phyloP scores from a whole-genome alignment of 2,113 vertebrate genomes.

The Axis porcinus region DNA sequence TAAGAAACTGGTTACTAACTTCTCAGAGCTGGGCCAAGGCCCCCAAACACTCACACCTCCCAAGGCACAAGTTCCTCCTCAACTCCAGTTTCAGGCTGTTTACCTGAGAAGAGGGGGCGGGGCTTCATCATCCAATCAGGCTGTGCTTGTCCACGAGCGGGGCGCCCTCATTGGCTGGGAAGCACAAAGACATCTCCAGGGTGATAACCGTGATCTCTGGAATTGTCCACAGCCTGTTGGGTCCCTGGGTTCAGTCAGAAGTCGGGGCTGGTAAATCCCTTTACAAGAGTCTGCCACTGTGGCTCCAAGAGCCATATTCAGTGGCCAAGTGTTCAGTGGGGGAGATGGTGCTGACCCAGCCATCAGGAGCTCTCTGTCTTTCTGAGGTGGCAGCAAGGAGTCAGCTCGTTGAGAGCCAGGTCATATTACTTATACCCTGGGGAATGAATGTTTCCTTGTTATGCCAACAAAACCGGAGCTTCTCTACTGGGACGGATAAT shows the following conservation, averaged over 20 bases:
- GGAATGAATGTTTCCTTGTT: slow-evolving; percentile 18
- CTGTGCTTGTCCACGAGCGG: not conserved
- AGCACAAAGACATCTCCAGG: not conserved
- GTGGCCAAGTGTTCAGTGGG: not conserved
- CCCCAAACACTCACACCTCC: not conserved
- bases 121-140: not conserved
- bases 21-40: not conserved
- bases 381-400: not conserved
- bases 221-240: not conserved
- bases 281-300: not conserved
- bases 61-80: not conserved
- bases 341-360: not conserved
- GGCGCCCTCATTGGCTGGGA: not conserved
- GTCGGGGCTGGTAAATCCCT: not conserved
- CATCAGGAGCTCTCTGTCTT: not conserved
- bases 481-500: slow-evolving; percentile 9
- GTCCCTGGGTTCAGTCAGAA: not conserved
- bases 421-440: not conserved
- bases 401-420: not conserved
- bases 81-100: slow-evolving; percentile 6
- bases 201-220: not conserved
- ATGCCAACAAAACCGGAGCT: not conserved
- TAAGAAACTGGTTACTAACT: not conserved
- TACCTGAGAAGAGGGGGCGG: not conserved
- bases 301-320: not conserved